A percentile compares a stretch with the other conserved stretches of the same genome.
Evolutionary conservation across 2,797 vertebrate genomes (phyloP).

Genomic region (Etheostoma nigrum): DNA sequence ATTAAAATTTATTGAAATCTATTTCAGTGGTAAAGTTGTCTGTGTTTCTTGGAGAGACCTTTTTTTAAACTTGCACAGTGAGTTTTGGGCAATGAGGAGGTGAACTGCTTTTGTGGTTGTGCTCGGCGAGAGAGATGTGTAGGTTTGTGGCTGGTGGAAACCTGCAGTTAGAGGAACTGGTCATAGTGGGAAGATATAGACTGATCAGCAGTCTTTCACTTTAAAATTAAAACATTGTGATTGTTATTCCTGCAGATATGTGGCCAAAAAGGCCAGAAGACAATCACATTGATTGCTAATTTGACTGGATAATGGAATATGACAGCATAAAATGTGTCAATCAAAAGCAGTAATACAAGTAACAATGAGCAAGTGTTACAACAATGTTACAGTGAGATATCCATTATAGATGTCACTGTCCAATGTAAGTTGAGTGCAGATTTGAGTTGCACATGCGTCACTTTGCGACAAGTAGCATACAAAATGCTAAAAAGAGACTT

Average conservation of each 20-base stretch:
- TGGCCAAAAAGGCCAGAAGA: conserved; percentile 21
- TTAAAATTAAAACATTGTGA: conserved; percentile 56
- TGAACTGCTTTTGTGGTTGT: conserved; percentile 69
- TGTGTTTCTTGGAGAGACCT: conserved; percentile 70
- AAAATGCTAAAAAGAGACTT: too few relatives aligned
- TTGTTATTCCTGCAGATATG: conserved; percentile 31
- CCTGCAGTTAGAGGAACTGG: conserved; percentile 61
- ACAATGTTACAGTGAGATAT: not conserved
- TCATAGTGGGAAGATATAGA: conserved; percentile 55
- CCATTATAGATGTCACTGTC: too few relatives aligned
- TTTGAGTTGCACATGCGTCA: too few relatives aligned
- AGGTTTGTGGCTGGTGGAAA: conserved; percentile 69
- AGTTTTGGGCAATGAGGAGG: conserved; percentile 72
- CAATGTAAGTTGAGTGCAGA: too few relatives aligned
- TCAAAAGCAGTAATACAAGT: conserved; percentile 17
- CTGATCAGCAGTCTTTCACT: conserved; percentile 55
- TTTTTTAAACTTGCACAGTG: conserved; percentile 53
- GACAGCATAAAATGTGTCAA: conserved; percentile 4
- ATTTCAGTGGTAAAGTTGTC: conserved; percentile 78
- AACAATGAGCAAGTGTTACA: not conserved
- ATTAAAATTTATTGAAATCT: conserved; percentile 84
- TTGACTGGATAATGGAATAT: conserved; percentile 15
- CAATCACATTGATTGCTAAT: conserved; percentile 15
- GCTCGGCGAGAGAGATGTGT: conserved; percentile 65
- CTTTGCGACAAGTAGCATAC: too few relatives aligned